phyloP scores from a whole-genome alignment of 2,113 vertebrate genomes.

The Butorides virescens region DNA sequence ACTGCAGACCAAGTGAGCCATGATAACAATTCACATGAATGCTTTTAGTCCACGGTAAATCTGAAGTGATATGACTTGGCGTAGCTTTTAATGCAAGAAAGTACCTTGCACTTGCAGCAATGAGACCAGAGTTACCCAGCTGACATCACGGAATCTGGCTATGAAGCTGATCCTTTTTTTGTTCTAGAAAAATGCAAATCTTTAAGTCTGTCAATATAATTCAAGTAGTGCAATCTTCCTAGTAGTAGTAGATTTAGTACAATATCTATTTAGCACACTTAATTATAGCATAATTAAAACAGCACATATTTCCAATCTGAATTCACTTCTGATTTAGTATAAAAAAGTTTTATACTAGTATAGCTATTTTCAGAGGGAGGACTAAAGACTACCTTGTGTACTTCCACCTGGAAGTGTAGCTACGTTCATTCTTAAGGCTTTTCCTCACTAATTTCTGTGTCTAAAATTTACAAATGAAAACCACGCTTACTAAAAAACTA shows the following conservation, averaged over 20 bases:
- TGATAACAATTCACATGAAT: not conserved
- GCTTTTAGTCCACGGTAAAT: not conserved
- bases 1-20: not conserved
- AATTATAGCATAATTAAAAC: not conserved
- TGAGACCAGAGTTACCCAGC: not conserved
- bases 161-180: not conserved
- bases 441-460: not conserved
- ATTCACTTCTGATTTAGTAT: not conserved
- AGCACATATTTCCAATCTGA: not conserved
- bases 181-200: not conserved
- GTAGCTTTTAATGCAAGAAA: not conserved
- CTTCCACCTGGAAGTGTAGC: not conserved
- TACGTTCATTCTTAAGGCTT: not conserved
- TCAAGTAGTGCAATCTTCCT: not conserved
- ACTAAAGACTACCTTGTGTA: not conserved
- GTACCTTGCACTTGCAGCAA: not conserved
- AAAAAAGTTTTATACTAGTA: not conserved
- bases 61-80: not conserved
- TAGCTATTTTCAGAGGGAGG: not conserved
- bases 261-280: not conserved
- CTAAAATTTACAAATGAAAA: not conserved
- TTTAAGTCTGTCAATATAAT: not conserved
- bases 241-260: not conserved
- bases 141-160: not conserved
- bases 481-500: not conserved